These are phyloP conservation scores for Clarias gariepinus DNA, from an alignment of 2,113 vertebrate genomes.

Conservation along the genomic window DNA sequence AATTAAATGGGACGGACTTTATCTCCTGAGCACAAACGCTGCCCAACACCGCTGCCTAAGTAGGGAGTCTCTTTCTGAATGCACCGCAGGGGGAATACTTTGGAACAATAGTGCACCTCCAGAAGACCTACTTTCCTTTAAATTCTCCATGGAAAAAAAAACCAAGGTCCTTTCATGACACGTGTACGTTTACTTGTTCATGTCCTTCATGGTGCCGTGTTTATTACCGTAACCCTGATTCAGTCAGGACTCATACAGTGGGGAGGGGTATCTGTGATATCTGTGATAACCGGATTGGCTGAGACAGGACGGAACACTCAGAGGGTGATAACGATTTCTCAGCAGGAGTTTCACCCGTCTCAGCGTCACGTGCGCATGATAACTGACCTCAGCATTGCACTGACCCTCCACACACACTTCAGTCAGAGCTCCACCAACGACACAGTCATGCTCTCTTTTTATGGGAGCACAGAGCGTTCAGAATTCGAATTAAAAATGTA, in stretches of 20 bases:
- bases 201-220: slow-evolving; percentile 20
- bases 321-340: slow-evolving; percentile 54
- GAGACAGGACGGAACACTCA: slow-evolving; percentile 38
- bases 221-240: background rate
- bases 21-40: background rate
- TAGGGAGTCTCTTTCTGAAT: background rate
- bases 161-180: background rate
- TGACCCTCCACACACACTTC: slow-evolving; percentile 23
- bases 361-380: background rate
- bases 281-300: slow-evolving; percentile 44
- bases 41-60: background rate
- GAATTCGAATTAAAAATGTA: background rate
- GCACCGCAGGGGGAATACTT: background rate
- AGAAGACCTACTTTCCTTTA: background rate
- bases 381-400: slow-evolving; percentile 32
- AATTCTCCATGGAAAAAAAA: background rate
- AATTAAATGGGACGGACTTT: slow-evolving; percentile 10
- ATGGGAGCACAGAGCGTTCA: background rate
- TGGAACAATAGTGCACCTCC: background rate
- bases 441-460: background rate
- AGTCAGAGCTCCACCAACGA: background rate
- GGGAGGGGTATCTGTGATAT: background rate
- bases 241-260: background rate
- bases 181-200: background rate
- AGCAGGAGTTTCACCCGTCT: slow-evolving; percentile 38